Percentiles rank a stretch among this genome's conserved stretches.
These are phyloP conservation scores for Typhlichthys subterraneus DNA, from an alignment of 2,797 vertebrate genomes.

Conservation along the genomic window DNA sequence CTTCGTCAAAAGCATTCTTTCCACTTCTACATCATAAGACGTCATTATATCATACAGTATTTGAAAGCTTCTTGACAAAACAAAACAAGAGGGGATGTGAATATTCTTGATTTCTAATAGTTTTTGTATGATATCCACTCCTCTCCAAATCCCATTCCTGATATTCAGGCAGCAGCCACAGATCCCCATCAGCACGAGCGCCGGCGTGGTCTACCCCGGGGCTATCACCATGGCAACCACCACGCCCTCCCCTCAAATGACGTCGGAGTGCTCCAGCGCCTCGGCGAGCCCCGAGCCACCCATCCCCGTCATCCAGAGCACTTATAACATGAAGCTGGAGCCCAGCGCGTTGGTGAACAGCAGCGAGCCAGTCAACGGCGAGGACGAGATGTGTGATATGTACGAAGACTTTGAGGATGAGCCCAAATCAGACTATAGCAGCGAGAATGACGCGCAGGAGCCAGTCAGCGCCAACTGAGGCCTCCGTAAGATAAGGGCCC, in stretches of 20 bases:
- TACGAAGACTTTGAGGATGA: slow-evolving; percentile 99
- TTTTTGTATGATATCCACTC: neutral
- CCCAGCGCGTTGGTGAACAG: slow-evolving; percentile 83
- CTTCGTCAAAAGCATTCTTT: slow-evolving; percentile 31
- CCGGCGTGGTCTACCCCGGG: slow-evolving; percentile 95
- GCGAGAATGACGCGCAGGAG: slow-evolving; percentile 96
- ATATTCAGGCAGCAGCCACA: slow-evolving; percentile 89
- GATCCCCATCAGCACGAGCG: slow-evolving; percentile 94
- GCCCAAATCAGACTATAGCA: slow-evolving; percentile 99
- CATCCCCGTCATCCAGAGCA: slow-evolving; percentile 98
- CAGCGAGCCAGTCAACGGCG: slow-evolving; percentile 88
- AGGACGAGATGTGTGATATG: slow-evolving; percentile 94
- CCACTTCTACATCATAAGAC: slow-evolving; percentile 21
- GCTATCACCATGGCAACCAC: slow-evolving; percentile 95
- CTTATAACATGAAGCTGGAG: slow-evolving; percentile 96
- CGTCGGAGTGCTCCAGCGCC: slow-evolving; percentile 98
- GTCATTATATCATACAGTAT: slow-evolving; percentile 12
- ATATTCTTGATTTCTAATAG: neutral
- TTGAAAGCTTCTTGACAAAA: slow-evolving; percentile 6
- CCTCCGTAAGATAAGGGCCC: slow-evolving; percentile 49
- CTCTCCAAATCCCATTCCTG: neutral
- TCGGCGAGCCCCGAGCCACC: slow-evolving; percentile 96
- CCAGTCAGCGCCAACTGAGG: slow-evolving; percentile 95
- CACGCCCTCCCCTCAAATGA: slow-evolving; percentile 98
- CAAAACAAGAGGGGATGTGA: neutral